Evolutionary conservation across 2,888 invertebrate species (phyloP).

Genomic region (Sisyra terminalis): DNA sequence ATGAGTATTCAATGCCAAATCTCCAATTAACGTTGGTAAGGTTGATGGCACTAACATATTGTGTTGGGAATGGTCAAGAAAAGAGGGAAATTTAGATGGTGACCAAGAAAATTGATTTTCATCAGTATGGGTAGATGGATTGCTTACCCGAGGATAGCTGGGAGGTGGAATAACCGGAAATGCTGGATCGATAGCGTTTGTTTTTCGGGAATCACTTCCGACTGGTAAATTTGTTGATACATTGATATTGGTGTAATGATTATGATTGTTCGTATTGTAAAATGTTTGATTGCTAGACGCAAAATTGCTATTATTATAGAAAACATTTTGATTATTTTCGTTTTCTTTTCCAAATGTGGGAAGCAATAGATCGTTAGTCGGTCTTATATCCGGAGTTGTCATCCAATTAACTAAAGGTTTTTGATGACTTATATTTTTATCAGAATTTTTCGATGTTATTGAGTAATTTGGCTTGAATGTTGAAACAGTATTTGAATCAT

Average conservation of each 20-base stretch:
- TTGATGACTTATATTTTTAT: constrained; percentile 13
- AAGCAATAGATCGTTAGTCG: constrained; percentile 12
- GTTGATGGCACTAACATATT: constrained; percentile 31
- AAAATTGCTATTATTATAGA: constrained; percentile 9
- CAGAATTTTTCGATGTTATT: neutral
- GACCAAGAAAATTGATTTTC: constrained; percentile 40
- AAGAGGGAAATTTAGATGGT: constrained; percentile 30
- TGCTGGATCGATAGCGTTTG: neutral
- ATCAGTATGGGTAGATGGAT: constrained; percentile 12
- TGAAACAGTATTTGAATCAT: neutral
- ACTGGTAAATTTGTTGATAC: no score
- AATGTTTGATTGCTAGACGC: constrained; percentile 15
- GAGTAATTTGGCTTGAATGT: no score
- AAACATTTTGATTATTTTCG: constrained; percentile 22
- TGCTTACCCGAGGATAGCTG: neutral
- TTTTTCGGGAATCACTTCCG: no score
- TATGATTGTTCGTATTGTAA: constrained; percentile 14
- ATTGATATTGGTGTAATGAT: neutral
- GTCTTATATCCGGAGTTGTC: constrained; percentile 33
- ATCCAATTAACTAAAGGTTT: constrained; percentile 42
- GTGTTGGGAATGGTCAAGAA: constrained; percentile 25
- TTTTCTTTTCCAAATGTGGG: constrained; percentile 29
- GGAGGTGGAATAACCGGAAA: neutral
- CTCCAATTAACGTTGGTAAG: constrained; percentile 41
- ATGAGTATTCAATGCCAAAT: constrained; percentile 29